These are phyloP conservation scores for Vanacampus margaritifer DNA, from an alignment of 2,113 vertebrate species.

Conservation along the genomic window DNA sequence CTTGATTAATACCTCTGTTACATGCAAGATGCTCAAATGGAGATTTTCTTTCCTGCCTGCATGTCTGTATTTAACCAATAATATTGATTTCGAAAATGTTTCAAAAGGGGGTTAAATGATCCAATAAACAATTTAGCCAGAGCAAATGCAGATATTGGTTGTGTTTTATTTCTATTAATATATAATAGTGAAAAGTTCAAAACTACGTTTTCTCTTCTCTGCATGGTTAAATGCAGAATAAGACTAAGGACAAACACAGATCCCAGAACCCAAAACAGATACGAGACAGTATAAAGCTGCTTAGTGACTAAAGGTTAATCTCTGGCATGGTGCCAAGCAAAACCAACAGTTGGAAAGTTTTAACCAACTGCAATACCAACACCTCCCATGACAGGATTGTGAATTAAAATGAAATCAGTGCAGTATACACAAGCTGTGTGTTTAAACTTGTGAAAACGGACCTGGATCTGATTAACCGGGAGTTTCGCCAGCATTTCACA, in stretches of 20 bases:
- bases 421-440: not conserved
- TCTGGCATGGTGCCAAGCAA: not conserved
- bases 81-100: too few species aligned
- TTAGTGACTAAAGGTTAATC: not conserved
- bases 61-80: too few species aligned
- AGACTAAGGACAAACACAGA: not conserved
- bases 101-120: too few species aligned
- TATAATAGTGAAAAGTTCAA: not conserved
- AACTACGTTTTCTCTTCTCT: not conserved
- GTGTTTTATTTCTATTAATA: not conserved
- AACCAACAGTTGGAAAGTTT: not conserved
- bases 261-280: not conserved
- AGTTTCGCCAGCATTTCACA: constrained; percentile 85
- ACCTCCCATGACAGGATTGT: not conserved
- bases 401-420: not conserved
- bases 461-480: constrained; percentile 85
- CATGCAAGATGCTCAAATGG: too few species aligned
- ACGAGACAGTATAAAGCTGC: not conserved
- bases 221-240: not conserved
- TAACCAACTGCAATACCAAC: not conserved
- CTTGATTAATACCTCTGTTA: too few species aligned
- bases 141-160: too few species aligned
- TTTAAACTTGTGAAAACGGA: not conserved
- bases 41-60: too few species aligned
- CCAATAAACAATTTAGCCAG: too few species aligned